Conservation (phyloP, 2,797 vertebrate species). For the Coregonus ussuriensis region DNA sequence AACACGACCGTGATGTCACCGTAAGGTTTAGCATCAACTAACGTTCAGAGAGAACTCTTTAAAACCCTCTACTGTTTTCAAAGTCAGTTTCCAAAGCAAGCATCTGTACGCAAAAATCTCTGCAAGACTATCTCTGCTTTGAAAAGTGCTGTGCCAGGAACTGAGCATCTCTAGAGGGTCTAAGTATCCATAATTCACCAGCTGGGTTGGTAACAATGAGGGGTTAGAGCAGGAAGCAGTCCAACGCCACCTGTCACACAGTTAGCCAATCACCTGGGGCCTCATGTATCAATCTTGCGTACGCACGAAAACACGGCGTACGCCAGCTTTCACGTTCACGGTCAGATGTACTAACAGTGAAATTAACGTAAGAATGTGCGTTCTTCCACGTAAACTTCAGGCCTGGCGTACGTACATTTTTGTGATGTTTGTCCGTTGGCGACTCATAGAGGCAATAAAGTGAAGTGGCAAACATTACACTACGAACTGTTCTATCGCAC, state of each 20-base stretch:
- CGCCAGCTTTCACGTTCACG: too few relatives aligned
- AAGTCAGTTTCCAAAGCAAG: slow-evolving; percentile 1
- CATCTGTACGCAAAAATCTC: slow-evolving; percentile 7
- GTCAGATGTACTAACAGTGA: too few relatives aligned
- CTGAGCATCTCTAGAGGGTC: neutral
- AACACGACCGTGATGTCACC: neutral
- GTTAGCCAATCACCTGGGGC: slow-evolving; percentile 21
- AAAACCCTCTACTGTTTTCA: neutral
- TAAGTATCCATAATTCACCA: neutral
- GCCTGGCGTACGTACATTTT: too few relatives aligned
- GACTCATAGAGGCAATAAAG: too few relatives aligned
- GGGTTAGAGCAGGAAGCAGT: neutral
- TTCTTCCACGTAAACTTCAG: too few relatives aligned
- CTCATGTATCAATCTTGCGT: too few relatives aligned
- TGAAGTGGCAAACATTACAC: too few relatives aligned
- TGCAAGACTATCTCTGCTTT: neutral
- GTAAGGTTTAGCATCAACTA: neutral
- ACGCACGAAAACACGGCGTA: too few relatives aligned
- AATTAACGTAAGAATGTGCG: too few relatives aligned
- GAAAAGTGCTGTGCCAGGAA: slow-evolving; percentile 2
- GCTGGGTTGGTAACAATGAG: neutral
- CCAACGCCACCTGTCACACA: slow-evolving; percentile 12
- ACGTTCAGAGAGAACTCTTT: neutral
- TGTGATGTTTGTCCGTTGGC: too few relatives aligned
- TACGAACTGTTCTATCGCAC: too few relatives aligned